phyloP scores from a whole-genome alignment of 2,888 invertebrate species.

The Phyllotreta striolata region DNA sequence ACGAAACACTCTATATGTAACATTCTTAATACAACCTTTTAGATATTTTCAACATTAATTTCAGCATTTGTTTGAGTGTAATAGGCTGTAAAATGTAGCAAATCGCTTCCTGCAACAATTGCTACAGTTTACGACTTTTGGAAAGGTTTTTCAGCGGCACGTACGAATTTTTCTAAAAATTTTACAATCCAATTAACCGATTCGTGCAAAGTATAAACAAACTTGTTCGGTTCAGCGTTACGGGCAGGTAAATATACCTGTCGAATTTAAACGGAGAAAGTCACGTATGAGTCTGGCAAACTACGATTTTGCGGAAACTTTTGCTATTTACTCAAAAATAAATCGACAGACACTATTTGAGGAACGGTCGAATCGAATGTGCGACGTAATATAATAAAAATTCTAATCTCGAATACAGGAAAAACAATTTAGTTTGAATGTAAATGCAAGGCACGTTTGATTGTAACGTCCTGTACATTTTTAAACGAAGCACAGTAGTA shows the following conservation, averaged over 20 bases:
- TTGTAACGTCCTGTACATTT: no score
- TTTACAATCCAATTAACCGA: slow-evolving; percentile 8
- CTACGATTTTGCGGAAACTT: slow-evolving; percentile 4
- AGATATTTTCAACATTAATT: no score
- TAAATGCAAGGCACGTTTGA: no score
- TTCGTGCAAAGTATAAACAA: slow-evolving; percentile 15
- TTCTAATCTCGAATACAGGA: no score
- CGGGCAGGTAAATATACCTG: background rate
- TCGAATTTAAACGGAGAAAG: slow-evolving; percentile 7
- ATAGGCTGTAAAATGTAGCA: no score
- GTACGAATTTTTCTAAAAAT: slow-evolving; percentile 14
- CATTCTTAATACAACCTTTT: no score
- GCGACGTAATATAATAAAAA: no score
- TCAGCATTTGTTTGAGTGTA: no score
- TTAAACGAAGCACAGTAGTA: no score
- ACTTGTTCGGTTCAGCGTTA: slow-evolving; percentile 3
- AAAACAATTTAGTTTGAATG: no score
- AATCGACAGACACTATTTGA: background rate
- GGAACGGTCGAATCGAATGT: background rate
- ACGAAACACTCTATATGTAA: no score
- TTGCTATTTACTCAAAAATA: background rate
- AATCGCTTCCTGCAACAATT: background rate
- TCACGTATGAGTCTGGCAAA: slow-evolving; percentile 7
- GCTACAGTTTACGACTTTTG: background rate
- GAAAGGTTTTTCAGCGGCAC: slow-evolving; percentile 9